Evolutionary conservation across 2,797 vertebrate species (phyloP).

Genomic region (Siniperca obscura): DNA sequence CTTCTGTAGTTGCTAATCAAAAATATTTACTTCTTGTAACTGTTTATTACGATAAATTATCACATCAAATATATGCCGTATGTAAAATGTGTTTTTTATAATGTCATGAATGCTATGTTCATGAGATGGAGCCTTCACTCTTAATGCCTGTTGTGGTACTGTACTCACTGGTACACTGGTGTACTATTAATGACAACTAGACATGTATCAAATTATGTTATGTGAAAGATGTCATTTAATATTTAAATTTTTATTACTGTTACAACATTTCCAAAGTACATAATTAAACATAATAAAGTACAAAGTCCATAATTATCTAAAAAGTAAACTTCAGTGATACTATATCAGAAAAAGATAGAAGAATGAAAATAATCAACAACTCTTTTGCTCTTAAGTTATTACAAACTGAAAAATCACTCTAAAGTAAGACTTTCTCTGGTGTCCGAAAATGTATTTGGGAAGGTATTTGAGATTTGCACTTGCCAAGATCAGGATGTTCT

Average conservation of each 20-base stretch:
- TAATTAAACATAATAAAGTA: background rate
- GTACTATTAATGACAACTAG: slow-evolving; percentile 58
- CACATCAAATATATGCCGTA: slow-evolving; percentile 53
- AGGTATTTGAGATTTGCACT: slow-evolving; percentile 59
- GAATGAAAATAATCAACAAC: slow-evolving; percentile 23
- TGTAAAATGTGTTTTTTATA: slow-evolving; percentile 46
- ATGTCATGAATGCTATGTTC: slow-evolving; percentile 37
- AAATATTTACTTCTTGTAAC: slow-evolving; percentile 71
- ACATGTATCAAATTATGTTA: slow-evolving; percentile 46
- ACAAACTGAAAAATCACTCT: slow-evolving; percentile 35
- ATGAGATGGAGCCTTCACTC: slow-evolving; percentile 31
- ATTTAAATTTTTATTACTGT: slow-evolving; percentile 47
- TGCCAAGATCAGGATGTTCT: slow-evolving; percentile 89
- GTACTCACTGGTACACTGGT: slow-evolving; percentile 70
- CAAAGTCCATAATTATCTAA: slow-evolving; percentile 33
- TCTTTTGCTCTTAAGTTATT: slow-evolving; percentile 30
- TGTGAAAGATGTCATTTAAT: slow-evolving; percentile 51
- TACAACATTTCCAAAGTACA: slow-evolving; percentile 50
- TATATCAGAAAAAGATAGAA: slow-evolving; percentile 28
- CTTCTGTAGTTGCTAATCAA: slow-evolving; percentile 46
- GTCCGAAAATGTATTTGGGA: slow-evolving; percentile 42
- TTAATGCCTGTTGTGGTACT: slow-evolving; percentile 43
- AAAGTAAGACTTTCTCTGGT: slow-evolving; percentile 32
- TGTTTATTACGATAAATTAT: slow-evolving; percentile 61
- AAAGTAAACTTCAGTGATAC: slow-evolving; percentile 36